A percentile compares a stretch with the other conserved stretches of the same genome.
Conservation (phyloP, 2,797 vertebrate genomes). For the Natrix natrix region DNA sequence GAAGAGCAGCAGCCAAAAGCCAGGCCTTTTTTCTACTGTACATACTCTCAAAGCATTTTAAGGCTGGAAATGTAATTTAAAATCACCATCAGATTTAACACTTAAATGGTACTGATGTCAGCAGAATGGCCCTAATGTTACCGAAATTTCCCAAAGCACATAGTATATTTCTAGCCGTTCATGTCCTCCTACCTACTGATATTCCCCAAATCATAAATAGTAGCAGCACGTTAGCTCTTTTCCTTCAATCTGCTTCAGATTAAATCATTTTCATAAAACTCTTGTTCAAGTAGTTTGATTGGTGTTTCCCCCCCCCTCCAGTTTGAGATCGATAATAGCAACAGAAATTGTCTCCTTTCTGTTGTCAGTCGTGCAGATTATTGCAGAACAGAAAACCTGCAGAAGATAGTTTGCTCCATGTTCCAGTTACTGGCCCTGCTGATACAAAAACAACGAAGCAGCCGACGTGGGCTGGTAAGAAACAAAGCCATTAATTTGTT, state of each 20-base stretch:
- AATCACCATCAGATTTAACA: background rate
- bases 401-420: background rate
- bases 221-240: background rate
- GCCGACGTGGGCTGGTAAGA: background rate
- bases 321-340: background rate
- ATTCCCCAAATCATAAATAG: background rate
- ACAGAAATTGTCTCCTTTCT: background rate
- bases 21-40: background rate
- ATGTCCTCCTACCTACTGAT: too few relatives aligned
- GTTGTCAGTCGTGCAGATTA: background rate
- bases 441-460: background rate
- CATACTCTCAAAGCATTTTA: background rate
- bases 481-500: background rate
- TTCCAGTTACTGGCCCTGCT: background rate
- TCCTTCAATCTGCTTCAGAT: background rate
- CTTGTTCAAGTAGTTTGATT: background rate
- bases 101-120: background rate
- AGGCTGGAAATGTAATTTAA: background rate
- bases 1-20: background rate
- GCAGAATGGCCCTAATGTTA: background rate
- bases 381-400: background rate
- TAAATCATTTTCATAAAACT: background rate
- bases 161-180: too few relatives aligned
- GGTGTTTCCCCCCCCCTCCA: background rate
- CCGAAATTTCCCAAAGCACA: background rate